Evolutionary conservation across 2,888 invertebrate species (phyloP).

Genomic region (Serripes groenlandicus): DNA sequence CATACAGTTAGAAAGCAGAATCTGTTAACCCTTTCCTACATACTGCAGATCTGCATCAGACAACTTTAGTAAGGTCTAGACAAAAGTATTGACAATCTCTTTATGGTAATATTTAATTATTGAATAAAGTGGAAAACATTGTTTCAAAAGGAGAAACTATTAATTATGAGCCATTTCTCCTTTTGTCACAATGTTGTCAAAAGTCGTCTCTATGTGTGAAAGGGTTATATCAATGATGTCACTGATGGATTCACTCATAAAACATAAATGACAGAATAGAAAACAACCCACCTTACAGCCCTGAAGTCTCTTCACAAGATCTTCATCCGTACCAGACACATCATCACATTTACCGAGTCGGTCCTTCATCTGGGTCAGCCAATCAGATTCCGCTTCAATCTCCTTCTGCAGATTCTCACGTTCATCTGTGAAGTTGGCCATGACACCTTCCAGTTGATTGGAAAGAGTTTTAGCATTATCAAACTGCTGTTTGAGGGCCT

Average conservation of each 20-base stretch:
- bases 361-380: conserved; percentile 80
- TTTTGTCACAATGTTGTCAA: neutral
- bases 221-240: neutral
- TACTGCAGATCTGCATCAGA: neutral
- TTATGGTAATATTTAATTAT: neutral
- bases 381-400: conserved; percentile 80
- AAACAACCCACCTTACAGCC: conserved; percentile 89
- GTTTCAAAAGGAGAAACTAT: neutral
- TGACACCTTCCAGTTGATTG: conserved; percentile 91
- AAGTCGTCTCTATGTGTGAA: too few species aligned
- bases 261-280: neutral
- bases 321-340: conserved; percentile 92
- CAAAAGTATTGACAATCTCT: too few species aligned
- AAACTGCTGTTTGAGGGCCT: conserved; percentile 88
- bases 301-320: conserved; percentile 92
- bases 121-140: neutral
- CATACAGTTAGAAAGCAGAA: too few species aligned
- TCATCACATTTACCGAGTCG: conserved; percentile 81
- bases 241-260: neutral
- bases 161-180: neutral
- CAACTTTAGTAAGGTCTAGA: too few species aligned
- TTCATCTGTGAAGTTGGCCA: conserved; percentile 90
- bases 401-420: conserved; percentile 79
- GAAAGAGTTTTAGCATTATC: conserved; percentile 91
- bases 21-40: neutral